Base-by-base conservation (phyloP, 2,888 invertebrate genomes). In the Panzeria rudis region DNA sequence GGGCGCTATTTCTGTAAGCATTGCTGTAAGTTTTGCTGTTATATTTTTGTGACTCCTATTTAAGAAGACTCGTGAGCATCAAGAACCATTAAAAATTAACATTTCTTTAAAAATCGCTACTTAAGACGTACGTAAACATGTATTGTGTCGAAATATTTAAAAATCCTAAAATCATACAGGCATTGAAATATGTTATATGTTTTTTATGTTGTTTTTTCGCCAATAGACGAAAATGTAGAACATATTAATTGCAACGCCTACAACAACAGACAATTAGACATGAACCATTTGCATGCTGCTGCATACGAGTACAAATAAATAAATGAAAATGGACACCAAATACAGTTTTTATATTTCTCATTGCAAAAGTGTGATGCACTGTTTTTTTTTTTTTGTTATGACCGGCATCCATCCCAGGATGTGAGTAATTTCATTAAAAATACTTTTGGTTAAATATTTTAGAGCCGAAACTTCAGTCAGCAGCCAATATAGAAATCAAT, bases 181-280 rank as follows among this genome's bases (percentile, higher is more conserved):
- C 35, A 17, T 59, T 17, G 3, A 20, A 62, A 23, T 15, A 56
- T n/a, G n/a, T n/a, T n/a, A n/a, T 15, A 32, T 20, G 3, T 59
- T 59, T 8, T 32, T 8, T n/a, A 29, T 6, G 0, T 15, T 32
- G 7, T 52, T 50, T 29, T 50, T 69, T 6, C 4, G 0, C 11
- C 11, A 69, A 23, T 23, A 47, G 11, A 56, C 47, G 47, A 32
- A 75, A 75, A 81, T 75, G 62, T 82, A 47, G 82, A 71, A 35
- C 82, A 71, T 64, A 76, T 76, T 82, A 62, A 69, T 71, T 82
- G 62, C 52, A 76, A 69, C 82, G 76, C 81, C 75, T 76, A 80
- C 80, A 62, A 64, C 64, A 41, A 23, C 72, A 44, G 44, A 68
- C 50, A 68, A 23, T 59, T n/a, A 23, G 15, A 64, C 38, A 25